Conservation (phyloP, 2,113 vertebrate genomes). For the Cnemophilus loriae region DNA sequence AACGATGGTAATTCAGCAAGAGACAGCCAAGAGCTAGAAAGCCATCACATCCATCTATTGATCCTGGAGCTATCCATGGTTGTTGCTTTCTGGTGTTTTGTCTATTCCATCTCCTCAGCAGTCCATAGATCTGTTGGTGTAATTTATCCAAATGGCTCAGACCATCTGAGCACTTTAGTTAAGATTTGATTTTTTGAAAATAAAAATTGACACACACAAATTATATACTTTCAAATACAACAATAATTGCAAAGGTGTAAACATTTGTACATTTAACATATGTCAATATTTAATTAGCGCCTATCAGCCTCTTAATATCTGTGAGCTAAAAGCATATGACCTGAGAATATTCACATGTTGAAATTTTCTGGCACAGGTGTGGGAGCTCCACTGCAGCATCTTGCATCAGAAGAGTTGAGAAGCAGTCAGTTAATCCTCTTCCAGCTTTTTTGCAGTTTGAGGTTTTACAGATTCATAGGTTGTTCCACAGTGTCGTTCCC, state of each 20-base stretch:
- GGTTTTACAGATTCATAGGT: background rate
- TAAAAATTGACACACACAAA: background rate
- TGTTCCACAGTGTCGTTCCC: background rate
- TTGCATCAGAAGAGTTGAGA: background rate
- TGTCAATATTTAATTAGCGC: background rate
- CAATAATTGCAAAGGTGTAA: background rate
- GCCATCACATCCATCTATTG: background rate
- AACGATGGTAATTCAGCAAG: background rate
- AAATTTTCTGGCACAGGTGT: background rate
- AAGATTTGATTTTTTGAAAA: background rate
- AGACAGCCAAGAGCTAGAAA: background rate
- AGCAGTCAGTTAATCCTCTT: background rate
- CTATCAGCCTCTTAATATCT: background rate
- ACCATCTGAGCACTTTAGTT: background rate
- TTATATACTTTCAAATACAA: background rate
- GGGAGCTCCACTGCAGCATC: background rate
- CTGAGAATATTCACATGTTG: background rate
- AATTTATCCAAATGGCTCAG: background rate
- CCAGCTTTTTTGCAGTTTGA: background rate
- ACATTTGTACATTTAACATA: background rate
- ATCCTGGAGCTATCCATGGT: background rate
- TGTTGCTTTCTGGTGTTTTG: background rate
- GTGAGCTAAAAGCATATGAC: background rate
- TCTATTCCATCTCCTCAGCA: background rate
- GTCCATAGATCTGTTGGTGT: background rate